Conservation (phyloP, 2,888 invertebrate species). For the Andricus quercusramuli region DNA sequence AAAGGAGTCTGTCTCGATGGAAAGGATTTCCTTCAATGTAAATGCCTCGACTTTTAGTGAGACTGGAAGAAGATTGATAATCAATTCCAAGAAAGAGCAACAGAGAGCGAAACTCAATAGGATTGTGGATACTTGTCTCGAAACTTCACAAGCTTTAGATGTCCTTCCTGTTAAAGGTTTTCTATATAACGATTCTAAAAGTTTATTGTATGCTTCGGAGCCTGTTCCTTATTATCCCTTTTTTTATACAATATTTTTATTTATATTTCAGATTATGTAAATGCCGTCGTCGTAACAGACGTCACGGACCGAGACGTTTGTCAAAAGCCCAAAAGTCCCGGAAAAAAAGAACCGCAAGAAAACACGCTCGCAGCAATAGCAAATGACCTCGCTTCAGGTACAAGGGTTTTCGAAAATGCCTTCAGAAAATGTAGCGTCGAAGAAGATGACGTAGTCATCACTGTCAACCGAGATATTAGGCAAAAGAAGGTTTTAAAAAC, state of each 20-base stretch:
- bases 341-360: not conserved
- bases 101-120: slow-evolving; percentile 15
- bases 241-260: not conserved
- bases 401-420: slow-evolving; percentile 12
- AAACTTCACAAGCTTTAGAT: slow-evolving; percentile 14
- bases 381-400: slow-evolving; percentile 22
- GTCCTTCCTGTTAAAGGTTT: slow-evolving; percentile 10
- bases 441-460: slow-evolving; percentile 59
- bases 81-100: not conserved
- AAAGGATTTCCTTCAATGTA: not conserved
- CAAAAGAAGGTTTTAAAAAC: slow-evolving; percentile 66
- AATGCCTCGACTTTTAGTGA: too few relatives aligned
- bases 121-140: slow-evolving; percentile 17
- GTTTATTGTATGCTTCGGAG: not conserved
- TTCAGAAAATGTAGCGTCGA: slow-evolving; percentile 40
- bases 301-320: not conserved
- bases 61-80: not conserved
- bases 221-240: not conserved
- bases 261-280: slow-evolving; percentile 14
- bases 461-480: slow-evolving; percentile 55
- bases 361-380: slow-evolving; percentile 2
- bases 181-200: not conserved
- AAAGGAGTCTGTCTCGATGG: not conserved
- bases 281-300: slow-evolving; percentile 4
- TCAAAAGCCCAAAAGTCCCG: not conserved